A percentile compares a stretch with the other conserved stretches of the same genome.
These are phyloP conservation scores for Potamarius usumacintae DNA, from an alignment of 2,113 vertebrate genomes.

Conservation along the genomic window DNA sequence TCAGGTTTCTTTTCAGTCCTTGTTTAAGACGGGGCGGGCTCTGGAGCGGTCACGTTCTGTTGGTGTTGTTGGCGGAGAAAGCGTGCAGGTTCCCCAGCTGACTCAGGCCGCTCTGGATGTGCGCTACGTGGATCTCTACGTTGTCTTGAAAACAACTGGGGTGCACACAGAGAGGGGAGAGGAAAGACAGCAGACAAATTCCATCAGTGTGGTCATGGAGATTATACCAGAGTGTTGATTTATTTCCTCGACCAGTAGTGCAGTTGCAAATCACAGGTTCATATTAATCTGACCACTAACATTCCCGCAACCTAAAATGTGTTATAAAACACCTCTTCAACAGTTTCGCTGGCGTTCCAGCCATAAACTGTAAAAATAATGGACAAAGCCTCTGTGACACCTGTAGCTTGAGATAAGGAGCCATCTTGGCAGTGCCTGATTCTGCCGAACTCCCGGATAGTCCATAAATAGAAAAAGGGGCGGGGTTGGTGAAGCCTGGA, in stretches of 20 bases:
- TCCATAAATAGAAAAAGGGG: no score
- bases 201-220: not conserved
- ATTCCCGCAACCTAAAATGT: no score
- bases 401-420: no score
- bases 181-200: not conserved
- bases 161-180: conserved; percentile 34
- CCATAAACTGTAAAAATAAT: no score
- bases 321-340: conserved; percentile 22
- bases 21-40: conserved; percentile 13
- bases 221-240: no score
- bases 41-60: conserved; percentile 81
- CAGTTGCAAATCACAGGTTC: not conserved
- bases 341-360: conserved; percentile 66
- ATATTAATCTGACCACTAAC: not conserved
- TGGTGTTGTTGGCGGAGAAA: conserved; percentile 95
- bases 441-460: no score
- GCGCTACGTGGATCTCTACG: conserved; percentile 97
- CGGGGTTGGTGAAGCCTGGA: no score
- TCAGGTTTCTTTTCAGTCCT: not conserved
- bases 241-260: not conserved
- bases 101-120: conserved; percentile 98
- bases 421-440: no score
- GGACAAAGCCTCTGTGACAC: no score
- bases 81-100: conserved; percentile 98
- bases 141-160: conserved; percentile 97